phyloP scores from a whole-genome alignment of 2,888 invertebrate species.

The Thereva nobilitata region DNA sequence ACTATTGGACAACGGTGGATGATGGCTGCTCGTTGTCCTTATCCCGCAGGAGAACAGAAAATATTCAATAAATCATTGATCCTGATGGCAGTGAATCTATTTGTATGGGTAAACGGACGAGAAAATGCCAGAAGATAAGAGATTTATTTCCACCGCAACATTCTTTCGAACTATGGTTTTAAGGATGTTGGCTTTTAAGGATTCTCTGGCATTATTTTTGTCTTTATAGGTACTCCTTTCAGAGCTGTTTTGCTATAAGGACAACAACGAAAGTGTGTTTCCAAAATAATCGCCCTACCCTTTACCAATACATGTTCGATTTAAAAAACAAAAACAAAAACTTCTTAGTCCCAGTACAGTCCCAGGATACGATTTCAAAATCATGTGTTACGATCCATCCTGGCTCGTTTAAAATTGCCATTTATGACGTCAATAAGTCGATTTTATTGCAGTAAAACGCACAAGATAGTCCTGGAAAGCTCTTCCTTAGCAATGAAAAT shows the following conservation, averaged over 20 bases:
- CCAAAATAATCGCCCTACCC: too few relatives aligned
- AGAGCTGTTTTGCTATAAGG: too few relatives aligned
- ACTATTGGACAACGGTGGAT: too few relatives aligned
- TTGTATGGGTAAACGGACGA: conserved; percentile 36
- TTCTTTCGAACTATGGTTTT: neutral
- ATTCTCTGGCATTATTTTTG: too few relatives aligned
- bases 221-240: too few relatives aligned
- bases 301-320: too few relatives aligned
- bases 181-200: neutral
- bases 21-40: too few relatives aligned
- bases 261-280: too few relatives aligned
- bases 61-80: conserved; percentile 45
- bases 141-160: too few relatives aligned
- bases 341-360: too few relatives aligned
- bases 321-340: too few relatives aligned
- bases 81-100: conserved; percentile 43
- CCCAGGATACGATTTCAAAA: conserved; percentile 1
- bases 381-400: conserved; percentile 8
- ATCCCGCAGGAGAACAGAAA: conserved; percentile 30
- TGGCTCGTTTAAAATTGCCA: conserved; percentile 14
- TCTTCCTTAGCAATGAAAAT: conserved; percentile 7
- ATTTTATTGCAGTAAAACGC: conserved; percentile 22
- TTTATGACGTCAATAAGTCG: conserved; percentile 29
- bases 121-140: too few relatives aligned
- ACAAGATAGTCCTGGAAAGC: conserved; percentile 11